Evolutionary conservation across 2,888 invertebrate genomes (phyloP), one percentile per base, ranked within the genome.

Genomic region (Scaptomyza tumidula): DNA sequence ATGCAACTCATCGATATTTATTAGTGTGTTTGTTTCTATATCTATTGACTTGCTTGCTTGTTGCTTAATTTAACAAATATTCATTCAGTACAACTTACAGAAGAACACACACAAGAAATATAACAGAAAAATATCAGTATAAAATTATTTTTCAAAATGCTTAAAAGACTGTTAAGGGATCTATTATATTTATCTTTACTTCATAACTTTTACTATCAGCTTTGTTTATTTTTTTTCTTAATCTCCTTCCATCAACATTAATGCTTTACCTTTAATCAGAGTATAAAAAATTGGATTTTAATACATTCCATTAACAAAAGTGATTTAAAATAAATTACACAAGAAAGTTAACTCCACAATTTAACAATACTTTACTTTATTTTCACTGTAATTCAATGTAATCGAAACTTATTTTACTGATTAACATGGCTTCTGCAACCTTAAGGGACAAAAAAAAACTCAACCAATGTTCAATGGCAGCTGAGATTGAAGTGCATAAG

Each of bases 1-100:
- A 33, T 49, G 37, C 55, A 67, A 57, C 59, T 67, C 71, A 68
- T 75, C 66, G 55, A 68, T 66, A 59, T 53, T 55, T 44, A 24
- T 24, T 24, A 24, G 24, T 24, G 24, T 24, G 1, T 24, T 55
- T 44, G n/a, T 60, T 65, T 57, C 54, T 61, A 61, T 48, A 50
- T 53, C 48, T 53, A 29, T 7, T 29, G 7, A 29, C 10, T 33
- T 10, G 1, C 2, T 33, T 33, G 10, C 24, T 3, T 24, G 5
- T 24, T 24, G 24, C 24, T 3, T 24, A 24, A 24, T 24, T 24
- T 2, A 24, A 4, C 24, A 24, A 24, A 24, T 24, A 24, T 24
- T 24, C 24, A 0, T 24, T 24, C 24, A 24, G 24, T 24, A 3
- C 24, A 24, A 24, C 24, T 24, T 24, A 24, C 24, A 24, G 24